These are phyloP conservation scores for Corapipo altera DNA, from an alignment of 2,113 vertebrate genomes.

Conservation along the genomic window DNA sequence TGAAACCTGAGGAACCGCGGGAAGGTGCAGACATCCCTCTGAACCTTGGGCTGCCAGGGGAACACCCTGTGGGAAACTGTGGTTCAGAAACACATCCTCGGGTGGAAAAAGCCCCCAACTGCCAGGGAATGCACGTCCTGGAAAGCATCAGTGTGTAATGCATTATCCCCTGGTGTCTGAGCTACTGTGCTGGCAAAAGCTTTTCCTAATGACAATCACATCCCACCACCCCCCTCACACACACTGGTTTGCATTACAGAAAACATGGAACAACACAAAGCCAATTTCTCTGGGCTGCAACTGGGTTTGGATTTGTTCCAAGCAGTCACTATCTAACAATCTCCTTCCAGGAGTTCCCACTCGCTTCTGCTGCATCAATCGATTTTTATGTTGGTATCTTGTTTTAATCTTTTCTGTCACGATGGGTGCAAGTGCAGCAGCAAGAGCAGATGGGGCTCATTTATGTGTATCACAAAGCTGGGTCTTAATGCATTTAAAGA, in stretches of 20 bases:
- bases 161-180: slow-evolving; percentile 40
- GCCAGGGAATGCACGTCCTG: not conserved
- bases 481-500: not conserved
- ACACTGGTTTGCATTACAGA: slow-evolving; percentile 55
- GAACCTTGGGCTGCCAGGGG: not conserved
- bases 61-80: not conserved
- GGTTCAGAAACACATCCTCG: not conserved
- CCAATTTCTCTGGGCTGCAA: not conserved
- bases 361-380: not conserved
- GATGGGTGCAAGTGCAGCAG: not conserved
- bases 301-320: slow-evolving; percentile 23
- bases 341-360: slow-evolving; percentile 41
- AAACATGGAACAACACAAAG: slow-evolving; percentile 1
- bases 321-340: slow-evolving; percentile 35
- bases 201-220: slow-evolving; percentile 40
- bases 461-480: not conserved
- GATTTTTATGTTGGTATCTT: slow-evolving; percentile 4
- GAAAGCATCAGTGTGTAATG: slow-evolving; percentile 23
- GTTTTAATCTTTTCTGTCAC: slow-evolving; percentile 35
- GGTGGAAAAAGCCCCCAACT: not conserved
- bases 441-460: slow-evolving; percentile 1
- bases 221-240: not conserved
- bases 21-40: not conserved
- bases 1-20: not conserved
- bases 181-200: slow-evolving; percentile 66